Percentiles rank a stretch among this genome's conserved stretches.
phyloP scores from a whole-genome alignment of 2,113 vertebrate genomes.

The Xenopus borealis region DNA sequence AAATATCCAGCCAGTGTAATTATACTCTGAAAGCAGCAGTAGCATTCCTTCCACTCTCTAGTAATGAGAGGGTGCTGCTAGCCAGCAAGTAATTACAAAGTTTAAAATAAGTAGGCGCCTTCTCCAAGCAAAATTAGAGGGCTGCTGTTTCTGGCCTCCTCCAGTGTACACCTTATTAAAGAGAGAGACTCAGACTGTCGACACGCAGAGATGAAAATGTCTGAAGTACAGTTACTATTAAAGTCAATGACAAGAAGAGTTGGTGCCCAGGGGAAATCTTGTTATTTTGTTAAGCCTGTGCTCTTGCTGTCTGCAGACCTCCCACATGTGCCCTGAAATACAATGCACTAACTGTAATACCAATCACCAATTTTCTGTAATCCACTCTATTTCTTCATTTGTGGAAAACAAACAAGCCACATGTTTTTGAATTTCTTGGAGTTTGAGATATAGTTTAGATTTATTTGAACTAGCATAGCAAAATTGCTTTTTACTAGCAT shows the following conservation, averaged over 20 bases:
- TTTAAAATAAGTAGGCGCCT: constrained; percentile 67
- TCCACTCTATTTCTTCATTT: background rate
- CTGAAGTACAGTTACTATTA: constrained; percentile 9
- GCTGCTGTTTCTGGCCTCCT: constrained; percentile 58
- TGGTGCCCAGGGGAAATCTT: constrained; percentile 2
- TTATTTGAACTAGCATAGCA: too few relatives aligned
- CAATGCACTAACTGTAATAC: background rate
- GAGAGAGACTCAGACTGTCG: constrained; percentile 11
- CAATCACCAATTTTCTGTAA: background rate
- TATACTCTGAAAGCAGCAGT: constrained; percentile 80
- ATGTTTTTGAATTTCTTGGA: background rate
- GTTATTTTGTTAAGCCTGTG: constrained; percentile 9
- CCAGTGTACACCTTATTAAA: constrained; percentile 37
- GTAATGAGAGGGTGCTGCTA: constrained; percentile 89
- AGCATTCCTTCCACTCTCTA: constrained; percentile 83
- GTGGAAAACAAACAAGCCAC: background rate
- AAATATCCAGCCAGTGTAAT: constrained; percentile 78
- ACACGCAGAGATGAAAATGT: constrained; percentile 19
- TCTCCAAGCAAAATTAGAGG: constrained; percentile 68
- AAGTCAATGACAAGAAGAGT: constrained; percentile 12
- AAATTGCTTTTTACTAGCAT: too few relatives aligned
- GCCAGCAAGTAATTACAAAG: constrained; percentile 89
- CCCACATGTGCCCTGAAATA: constrained; percentile 23
- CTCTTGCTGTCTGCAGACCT: constrained; percentile 26
- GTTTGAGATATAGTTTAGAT: background rate